Conservation (phyloP, 2,113 vertebrate genomes). For the Strigops habroptila region DNA sequence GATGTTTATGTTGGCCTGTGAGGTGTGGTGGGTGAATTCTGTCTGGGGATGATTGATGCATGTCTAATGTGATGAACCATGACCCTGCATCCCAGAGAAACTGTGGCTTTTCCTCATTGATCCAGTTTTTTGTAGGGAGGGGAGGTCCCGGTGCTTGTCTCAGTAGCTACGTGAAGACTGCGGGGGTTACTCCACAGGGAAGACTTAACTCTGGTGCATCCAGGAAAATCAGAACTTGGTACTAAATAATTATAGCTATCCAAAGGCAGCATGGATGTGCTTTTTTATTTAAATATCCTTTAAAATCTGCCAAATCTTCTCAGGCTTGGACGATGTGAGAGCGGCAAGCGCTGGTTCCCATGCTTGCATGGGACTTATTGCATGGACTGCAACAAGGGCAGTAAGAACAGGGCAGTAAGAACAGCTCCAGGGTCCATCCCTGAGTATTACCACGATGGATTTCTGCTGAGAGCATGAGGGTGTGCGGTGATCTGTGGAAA, state of each 20-base stretch:
- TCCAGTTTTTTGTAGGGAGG: neutral
- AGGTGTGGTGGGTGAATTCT: neutral
- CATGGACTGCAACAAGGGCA: neutral
- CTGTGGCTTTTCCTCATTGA: neutral
- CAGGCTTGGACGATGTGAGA: neutral
- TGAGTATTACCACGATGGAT: neutral
- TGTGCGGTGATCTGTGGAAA: neutral
- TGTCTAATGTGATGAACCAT: neutral
- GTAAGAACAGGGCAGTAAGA: neutral
- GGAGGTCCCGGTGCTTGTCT: neutral
- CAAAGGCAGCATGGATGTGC: neutral
- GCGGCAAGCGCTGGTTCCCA: accelerated
- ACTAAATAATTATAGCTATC: neutral
- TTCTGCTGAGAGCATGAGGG: neutral
- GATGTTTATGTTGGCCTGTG: neutral
- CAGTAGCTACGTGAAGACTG: neutral
- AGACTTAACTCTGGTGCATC: neutral
- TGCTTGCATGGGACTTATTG: neutral
- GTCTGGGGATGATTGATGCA: neutral
- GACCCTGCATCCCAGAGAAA: neutral
- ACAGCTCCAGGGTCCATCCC: neutral
- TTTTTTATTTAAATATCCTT: neutral
- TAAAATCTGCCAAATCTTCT: neutral
- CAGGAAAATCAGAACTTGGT: neutral
- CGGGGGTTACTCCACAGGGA: neutral